Conservation (phyloP, 2,888 invertebrate species). For the Capitulum mitella region DNA sequence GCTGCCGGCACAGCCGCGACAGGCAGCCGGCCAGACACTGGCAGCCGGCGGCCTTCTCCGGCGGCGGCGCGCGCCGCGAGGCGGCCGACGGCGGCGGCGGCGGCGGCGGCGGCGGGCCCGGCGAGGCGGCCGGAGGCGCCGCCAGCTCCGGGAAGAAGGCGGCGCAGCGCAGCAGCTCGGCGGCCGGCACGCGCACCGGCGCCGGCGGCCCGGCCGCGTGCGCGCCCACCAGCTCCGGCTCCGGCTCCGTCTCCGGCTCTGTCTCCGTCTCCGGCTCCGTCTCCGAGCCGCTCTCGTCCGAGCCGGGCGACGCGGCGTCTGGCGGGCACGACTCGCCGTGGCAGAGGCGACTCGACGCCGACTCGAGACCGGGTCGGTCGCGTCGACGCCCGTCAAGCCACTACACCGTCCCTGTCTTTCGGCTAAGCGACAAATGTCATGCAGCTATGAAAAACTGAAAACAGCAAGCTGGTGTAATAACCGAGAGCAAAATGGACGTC, state of each 20-base stretch:
- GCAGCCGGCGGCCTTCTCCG: background rate
- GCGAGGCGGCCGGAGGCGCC: background rate
- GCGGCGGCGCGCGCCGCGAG: background rate
- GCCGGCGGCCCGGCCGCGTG: background rate
- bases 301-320: background rate
- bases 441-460: too few species aligned
- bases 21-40: background rate
- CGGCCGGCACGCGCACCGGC: slow-evolving; percentile 20
- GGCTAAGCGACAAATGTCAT: too few species aligned
- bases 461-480: too few species aligned
- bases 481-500: too few species aligned
- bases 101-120: background rate
- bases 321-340: background rate
- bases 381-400: too few species aligned
- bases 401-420: too few species aligned
- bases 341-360: too few species aligned
- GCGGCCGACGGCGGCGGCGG: slow-evolving; percentile 9
- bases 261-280: background rate
- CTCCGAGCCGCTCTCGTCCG: background rate
- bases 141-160: slow-evolving; percentile 25
- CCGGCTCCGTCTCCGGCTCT: background rate
- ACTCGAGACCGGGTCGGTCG: too few species aligned
- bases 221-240: background rate
- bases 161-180: slow-evolving; percentile 26
- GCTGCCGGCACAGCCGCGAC: slow-evolving; percentile 3